phyloP scores from a whole-genome alignment of 1,140 invertebrate genomes.

The Neelides sp. region DNA sequence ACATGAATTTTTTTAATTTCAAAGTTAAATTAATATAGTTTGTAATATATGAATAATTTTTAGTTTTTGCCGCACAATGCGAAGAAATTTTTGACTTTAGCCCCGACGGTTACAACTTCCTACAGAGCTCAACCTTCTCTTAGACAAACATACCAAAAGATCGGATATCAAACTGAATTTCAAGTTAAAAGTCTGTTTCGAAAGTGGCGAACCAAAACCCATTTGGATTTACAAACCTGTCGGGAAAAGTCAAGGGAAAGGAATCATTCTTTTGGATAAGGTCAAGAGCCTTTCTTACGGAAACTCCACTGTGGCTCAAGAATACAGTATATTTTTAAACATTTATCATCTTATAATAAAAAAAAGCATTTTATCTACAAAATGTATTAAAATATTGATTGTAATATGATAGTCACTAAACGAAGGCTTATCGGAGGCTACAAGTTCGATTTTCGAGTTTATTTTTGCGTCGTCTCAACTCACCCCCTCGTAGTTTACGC shows the following conservation, averaged over 20 bases:
- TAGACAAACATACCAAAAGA: constrained; percentile 5
- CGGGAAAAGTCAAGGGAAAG: constrained; percentile 65
- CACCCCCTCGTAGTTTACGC: constrained; percentile 67
- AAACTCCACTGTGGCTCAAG: constrained; percentile 50
- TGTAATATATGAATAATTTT: too few relatives aligned
- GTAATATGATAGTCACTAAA: too few relatives aligned
- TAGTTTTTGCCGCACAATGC: too few relatives aligned
- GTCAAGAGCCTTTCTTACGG: constrained; percentile 58
- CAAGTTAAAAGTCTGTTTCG: too few relatives aligned
- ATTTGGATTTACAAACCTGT: constrained; percentile 80
- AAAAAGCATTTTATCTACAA: too few relatives aligned
- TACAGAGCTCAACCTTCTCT: constrained; percentile 4
- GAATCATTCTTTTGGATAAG: constrained; percentile 70
- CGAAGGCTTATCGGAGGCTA: constrained; percentile 71
- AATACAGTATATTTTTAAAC: too few relatives aligned
- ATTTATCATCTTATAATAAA: too few relatives aligned
- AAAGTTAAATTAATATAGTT: too few relatives aligned
- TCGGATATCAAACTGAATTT: too few relatives aligned
- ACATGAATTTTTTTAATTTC: too few relatives aligned
- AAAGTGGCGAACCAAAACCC: constrained; percentile 12
- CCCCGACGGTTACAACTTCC: constrained; percentile 18
- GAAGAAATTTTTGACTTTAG: constrained; percentile 15
- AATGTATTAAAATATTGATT: too few relatives aligned
- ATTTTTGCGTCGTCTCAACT: constrained; percentile 70
- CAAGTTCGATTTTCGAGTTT: constrained; percentile 75